Evolutionary conservation across 92 coral and sea anemone species (phyloP).

Genomic region (Epizoanthus ramosus): DNA sequence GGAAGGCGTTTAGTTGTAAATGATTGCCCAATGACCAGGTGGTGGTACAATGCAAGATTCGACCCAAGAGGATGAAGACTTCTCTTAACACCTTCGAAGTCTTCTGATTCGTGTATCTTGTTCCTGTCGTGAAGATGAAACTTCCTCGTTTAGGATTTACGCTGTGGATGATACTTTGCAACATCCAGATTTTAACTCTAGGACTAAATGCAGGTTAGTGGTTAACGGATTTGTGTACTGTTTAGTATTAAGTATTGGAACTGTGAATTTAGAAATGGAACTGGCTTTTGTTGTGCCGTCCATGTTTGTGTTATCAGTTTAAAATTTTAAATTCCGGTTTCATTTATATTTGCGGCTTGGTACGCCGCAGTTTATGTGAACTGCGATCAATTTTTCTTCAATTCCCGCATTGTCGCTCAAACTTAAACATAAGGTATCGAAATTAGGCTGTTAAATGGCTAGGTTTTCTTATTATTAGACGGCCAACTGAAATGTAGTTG

Average conservation of each 20-base stretch:
- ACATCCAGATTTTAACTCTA: neutral
- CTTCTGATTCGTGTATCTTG: neutral
- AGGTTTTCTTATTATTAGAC: no score
- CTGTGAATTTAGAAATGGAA: neutral
- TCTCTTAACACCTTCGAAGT: neutral
- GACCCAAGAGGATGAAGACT: neutral
- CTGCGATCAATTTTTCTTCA: neutral
- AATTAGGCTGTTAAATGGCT: no score
- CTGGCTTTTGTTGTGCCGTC: neutral
- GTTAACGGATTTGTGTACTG: neutral
- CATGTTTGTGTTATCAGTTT: slow-evolving; percentile 14
- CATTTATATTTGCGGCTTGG: neutral
- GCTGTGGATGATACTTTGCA: neutral
- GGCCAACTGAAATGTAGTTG: no score
- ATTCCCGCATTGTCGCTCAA: neutral
- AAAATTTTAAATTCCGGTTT: slow-evolving; percentile 25
- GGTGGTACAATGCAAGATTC: neutral
- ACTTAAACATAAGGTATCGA: neutral
- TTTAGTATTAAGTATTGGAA: neutral
- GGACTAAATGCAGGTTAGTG: slow-evolving; percentile 20
- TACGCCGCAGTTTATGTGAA: neutral
- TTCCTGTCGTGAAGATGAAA: slow-evolving; percentile 7
- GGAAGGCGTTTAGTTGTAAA: slow-evolving; percentile 7
- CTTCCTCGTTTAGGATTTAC: neutral
- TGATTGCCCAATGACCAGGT: neutral